Conservation (phyloP, 2,113 vertebrate species). For the Microtus montanus region DNA sequence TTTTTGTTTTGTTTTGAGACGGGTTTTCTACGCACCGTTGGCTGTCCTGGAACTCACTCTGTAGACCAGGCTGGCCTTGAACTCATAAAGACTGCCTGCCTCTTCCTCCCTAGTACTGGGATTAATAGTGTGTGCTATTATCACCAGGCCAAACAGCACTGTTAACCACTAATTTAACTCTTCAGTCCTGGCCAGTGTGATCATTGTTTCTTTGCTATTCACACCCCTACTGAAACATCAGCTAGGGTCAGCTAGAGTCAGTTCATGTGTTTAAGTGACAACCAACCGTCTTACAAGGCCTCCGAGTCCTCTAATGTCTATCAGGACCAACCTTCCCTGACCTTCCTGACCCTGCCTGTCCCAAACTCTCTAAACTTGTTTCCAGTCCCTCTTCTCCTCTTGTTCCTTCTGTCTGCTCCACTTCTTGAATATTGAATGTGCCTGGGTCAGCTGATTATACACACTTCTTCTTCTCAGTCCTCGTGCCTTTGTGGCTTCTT, state of each 20-base stretch:
- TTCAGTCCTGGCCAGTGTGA: neutral
- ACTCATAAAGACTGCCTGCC: too few species aligned
- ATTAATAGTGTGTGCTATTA: neutral
- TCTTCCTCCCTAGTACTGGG: too few species aligned
- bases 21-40: too few species aligned
- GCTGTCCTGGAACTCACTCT: too few species aligned
- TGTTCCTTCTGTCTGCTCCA: neutral
- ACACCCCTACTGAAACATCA: neutral
- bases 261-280: neutral
- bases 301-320: neutral
- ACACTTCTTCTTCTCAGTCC: neutral
- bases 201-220: neutral
- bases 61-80: too few species aligned
- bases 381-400: neutral
- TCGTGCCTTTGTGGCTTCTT: neutral
- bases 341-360: neutral
- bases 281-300: neutral
- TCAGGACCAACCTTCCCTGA: too few species aligned
- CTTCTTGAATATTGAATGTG: neutral
- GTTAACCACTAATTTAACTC: neutral
- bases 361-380: neutral
- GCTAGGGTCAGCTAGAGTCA: neutral
- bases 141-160: neutral
- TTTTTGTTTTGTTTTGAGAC: too few species aligned
- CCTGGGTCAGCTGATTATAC: neutral